These are phyloP conservation scores for Neolamprologus falcicula DNA, from an alignment of 2,113 vertebrate genomes.

Conservation along the genomic window DNA sequence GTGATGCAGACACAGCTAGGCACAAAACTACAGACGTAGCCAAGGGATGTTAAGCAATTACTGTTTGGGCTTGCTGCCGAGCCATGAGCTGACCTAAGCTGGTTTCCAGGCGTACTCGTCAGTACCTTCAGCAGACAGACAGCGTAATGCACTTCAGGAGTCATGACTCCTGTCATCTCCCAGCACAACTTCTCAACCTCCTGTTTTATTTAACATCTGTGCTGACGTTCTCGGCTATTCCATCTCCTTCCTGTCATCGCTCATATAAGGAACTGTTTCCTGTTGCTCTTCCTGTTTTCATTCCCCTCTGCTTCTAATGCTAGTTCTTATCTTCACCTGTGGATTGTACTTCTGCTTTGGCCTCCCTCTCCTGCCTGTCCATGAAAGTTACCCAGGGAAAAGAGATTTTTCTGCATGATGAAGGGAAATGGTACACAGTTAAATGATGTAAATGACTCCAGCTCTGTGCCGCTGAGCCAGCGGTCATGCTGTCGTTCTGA, in stretches of 20 bases:
- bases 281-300: conserved; percentile 47
- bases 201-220: conserved; percentile 7
- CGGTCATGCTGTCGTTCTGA: not conserved
- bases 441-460: not conserved
- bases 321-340: not conserved
- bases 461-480: not conserved
- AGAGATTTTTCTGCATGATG: not conserved
- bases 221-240: conserved; percentile 2
- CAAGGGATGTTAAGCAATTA: not conserved
- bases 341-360: not conserved
- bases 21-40: not conserved
- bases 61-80: not conserved
- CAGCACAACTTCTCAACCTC: not conserved
- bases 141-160: not conserved
- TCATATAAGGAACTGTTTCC: conserved; percentile 14
- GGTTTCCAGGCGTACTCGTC: conserved; percentile 9
- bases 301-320: not conserved
- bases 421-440: not conserved
- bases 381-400: not conserved
- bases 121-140: not conserved
- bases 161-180: not conserved
- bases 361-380: not conserved
- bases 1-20: not conserved
- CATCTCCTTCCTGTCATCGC: not conserved
- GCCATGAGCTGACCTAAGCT: conserved; percentile 44